Base-by-base conservation (phyloP, 64 coral and sea anemone genomes). In the Astreopora myriophthalma region DNA sequence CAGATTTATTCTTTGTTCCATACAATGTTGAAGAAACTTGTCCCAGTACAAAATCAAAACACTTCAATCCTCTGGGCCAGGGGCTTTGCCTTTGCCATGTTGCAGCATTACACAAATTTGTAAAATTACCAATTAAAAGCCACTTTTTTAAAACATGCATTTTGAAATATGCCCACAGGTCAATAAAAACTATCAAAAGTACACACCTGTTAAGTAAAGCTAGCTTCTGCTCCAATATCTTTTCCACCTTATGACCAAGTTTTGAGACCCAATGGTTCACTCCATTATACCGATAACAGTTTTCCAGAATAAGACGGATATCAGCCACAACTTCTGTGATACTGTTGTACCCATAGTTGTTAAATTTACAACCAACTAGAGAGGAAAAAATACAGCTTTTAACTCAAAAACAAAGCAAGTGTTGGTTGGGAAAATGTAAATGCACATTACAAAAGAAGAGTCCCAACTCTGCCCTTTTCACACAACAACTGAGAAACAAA, bases 201-300 rank as follows among this genome's bases (percentile, higher is more conserved):
- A n/a, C n/a, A 11, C 16, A 99, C 97, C 94, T 99, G 84, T 94
- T 99, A 17, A 99, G 69, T 39, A 99, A 87, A 69, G 97, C 97
- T 69, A 95, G 76, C 57, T 99, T 99, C 60, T 99, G 97, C 42
- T 99, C 97, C 30, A 99, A 60, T 69, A 99, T 95, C 32, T 93
- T 99, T 49, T 99, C 97, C 38, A 99, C 27, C 52, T 96, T 95
- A 39, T 99, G 97, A 2, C 94, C 97, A 57, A 96, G 83, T 87
- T 99, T 99, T 26, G 97, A 99, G 10, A 99, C 94, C 94, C 94
- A 99, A 75, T 99, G 97, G 36, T 90, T 69, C 6, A 94, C 85
- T 48, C 97, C 97, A 85, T 99, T 99, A 25, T 99, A 99, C 0
- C 93, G 90, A 68, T 99, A 99, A 51, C 97, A 99, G 55, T 99